Evolutionary conservation across 2,113 vertebrate species (phyloP), one percentile per base, ranked within the genome.

Genomic region (Eublepharis macularius): DNA sequence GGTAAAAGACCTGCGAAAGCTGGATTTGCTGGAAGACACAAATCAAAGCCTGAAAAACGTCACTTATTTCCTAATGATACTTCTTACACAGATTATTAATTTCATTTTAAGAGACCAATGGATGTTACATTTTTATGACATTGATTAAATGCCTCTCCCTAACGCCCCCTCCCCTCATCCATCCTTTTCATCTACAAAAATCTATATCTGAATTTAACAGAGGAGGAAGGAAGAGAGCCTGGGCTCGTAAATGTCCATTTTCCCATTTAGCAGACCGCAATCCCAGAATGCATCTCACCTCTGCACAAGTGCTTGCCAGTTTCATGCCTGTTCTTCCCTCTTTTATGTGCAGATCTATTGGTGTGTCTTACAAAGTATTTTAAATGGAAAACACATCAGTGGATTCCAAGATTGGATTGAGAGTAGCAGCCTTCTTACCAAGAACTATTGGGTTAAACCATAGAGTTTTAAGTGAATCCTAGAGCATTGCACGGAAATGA

Each of bases 11-110:
- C 94, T 94, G 94, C 95, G 93, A 93, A 96, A 96, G 95, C 94
- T 92, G 95, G 94, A 96, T 97, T 96, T 96, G 95, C 95, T 95
- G 92, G 91, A 93, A 94, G 94, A 96, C 96, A 96, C 97, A 97
- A 97, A 97, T 97, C 96, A 97, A 94, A 97, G 95, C 95, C 96
- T 94, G 94, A 95, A 93, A 63, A 96, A 96, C 95, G 95, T 96
- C 96, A 96, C 96, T 97, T 97, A 96, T 94, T 95, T 95, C 93
- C 92, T 97, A 96, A 97, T 97, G 96, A 97, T 95, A 96, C 95
- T 97, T 96, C 94, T 75, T 97, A 94, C 95, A 96, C 96, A 97
- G 96, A 96, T 97, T 97, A 97, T 97, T 96, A 97, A 97, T 97
- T 97, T 96, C 96, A 95, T 96, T 96, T 96, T 95, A 96, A 96